Base-by-base conservation (phyloP, 2,888 invertebrate species). In the Idaea aversata region DNA sequence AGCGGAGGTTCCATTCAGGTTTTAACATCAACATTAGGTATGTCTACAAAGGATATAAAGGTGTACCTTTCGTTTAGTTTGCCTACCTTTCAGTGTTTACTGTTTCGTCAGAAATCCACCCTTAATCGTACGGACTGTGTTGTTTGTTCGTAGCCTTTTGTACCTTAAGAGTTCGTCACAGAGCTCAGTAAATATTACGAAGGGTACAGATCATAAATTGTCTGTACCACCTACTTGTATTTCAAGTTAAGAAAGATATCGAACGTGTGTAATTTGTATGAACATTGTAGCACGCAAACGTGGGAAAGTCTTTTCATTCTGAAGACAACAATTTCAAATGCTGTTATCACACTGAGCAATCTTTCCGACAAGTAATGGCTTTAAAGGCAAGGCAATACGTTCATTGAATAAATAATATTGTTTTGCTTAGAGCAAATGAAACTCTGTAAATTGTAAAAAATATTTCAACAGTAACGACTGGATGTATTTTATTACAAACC, bases 1-100 rank as follows among this genome's bases (percentile, higher is more conserved):
- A 13, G 5, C 7, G 13, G 47, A 13, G 7, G 5, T 10, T 10
- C 36, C 10, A 47, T 13, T 47, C 7, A 7, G 13, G 47, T 47
- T 47, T 47, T 47, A 47, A 47, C 47, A 47, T 7, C 13, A 47
- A 47, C 47, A 47, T 47, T 47, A 25, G 25, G 25, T 25, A 34
- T 25, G 61, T 64, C 47, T 64, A 36, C 62, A 61, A 57, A 59
- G 16, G 62, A 34, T 62, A 62, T 25, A 34, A 7, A 63, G 59
- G 57, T 57, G 62, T 61, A 63, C 62, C 15, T 15, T 25, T 16
- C 63, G 25, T 62, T 25, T 63, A 63, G 65, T 71, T 65, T 67
- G 62, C 65, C 66, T 63, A 67, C 66, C 62, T 63, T 72, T 68
- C 65, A 65, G 57, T 67, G 65, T 72, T 68, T 66, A 64, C 65